phyloP scores from a whole-genome alignment of 1,140 invertebrate genomes.

The Atta texana region DNA sequence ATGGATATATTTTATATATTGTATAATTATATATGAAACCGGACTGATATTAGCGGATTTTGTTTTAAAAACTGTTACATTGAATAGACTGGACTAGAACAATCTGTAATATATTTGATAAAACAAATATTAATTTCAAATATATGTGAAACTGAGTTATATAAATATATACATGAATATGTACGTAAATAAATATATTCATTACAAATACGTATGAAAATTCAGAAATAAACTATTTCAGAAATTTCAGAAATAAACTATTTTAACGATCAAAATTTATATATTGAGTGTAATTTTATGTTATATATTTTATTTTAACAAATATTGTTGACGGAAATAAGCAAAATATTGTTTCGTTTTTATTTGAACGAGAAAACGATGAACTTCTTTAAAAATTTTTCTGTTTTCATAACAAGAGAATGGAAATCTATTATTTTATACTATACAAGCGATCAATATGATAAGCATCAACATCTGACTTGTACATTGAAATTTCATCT shows the following conservation, averaged over 20 bases:
- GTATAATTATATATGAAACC: too few relatives aligned
- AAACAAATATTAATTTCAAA: not conserved
- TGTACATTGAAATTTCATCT: constrained; percentile 8
- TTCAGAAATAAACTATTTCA: not conserved
- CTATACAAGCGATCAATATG: not conserved
- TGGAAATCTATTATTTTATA: not conserved
- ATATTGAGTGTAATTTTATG: not conserved
- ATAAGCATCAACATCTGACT: constrained; percentile 5
- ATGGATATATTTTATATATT: too few relatives aligned
- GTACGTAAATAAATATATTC: too few relatives aligned
- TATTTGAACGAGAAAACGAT: constrained; percentile 1
- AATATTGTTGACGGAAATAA: not conserved
- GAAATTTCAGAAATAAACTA: not conserved
- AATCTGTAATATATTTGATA: not conserved
- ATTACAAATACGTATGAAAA: not conserved
- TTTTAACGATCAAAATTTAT: not conserved
- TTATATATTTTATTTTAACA: not conserved
- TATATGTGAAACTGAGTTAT: not conserved
- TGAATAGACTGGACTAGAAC: not conserved
- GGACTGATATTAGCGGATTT: not conserved
- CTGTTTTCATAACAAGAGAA: not conserved
- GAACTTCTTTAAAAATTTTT: constrained; percentile 19
- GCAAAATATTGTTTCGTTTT: not conserved
- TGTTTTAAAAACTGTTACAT: not conserved
- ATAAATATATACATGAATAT: not conserved